Base-by-base conservation (phyloP, 1,140 invertebrate genomes). In the Chlorops oryzae region DNA sequence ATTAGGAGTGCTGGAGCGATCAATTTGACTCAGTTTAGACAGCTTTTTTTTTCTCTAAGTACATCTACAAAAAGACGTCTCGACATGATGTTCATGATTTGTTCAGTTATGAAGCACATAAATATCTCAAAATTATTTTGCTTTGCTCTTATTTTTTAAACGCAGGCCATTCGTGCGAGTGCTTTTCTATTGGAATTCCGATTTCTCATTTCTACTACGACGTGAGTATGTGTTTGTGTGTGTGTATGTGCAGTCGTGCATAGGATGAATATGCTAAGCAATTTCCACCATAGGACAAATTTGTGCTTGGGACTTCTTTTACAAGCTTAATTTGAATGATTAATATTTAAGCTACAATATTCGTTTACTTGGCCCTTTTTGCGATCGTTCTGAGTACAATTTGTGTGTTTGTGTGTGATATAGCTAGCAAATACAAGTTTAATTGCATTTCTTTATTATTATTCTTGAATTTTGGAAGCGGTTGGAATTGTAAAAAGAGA, bases 401-500 rank as follows among this genome's bases (percentile, higher is more conserved):
- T 58, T 60, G 60, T 57, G 59, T 34, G 55, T 51, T 18, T 55
- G 55, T 46, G 7, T 32, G 7, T 32, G 7, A 9, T 32, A 9
- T 9, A 32, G 7, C n/a, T 50, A 34, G 52, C n/a, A 51, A 55
- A 47, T 44, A 49, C 47, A n/a, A 45, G 27, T 58, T 9, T 32
- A n/a, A 32, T 53, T 57, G 28, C 41, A 41, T 45, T 52, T 3
- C 32, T 34, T 2, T 32, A 32, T 32, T 7, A 32, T 9, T 32
- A 9, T 40, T 42, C 50, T 44, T 42, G 32, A 45, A 40, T 55
- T 37, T 50, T 35, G 46, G 47, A 58, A 62, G 62, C 65, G 62
- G 62, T 64, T 64, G 62, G 62, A 64, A 64, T 65, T 64, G 62
- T 64, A 65, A 62, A 64, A 50, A 59, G 62, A 65, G 58, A n/a